These are phyloP conservation scores for Redunca redunca DNA, from an alignment of 2,113 vertebrate genomes.

Conservation along the genomic window DNA sequence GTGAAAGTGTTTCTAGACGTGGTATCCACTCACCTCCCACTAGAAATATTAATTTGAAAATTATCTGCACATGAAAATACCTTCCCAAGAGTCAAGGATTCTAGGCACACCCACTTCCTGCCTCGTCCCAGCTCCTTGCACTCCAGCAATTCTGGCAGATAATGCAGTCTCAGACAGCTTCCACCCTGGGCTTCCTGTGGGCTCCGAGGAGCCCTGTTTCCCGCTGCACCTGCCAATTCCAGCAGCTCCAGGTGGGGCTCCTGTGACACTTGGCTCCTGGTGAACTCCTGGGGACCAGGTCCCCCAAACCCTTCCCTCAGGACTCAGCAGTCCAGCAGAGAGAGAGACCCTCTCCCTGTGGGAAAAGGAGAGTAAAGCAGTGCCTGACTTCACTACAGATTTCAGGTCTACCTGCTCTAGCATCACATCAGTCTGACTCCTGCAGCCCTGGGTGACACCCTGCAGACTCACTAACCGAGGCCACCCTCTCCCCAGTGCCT, in stretches of 20 bases:
- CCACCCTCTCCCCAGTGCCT: not conserved
- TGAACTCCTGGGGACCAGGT: not conserved
- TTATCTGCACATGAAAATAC: not conserved
- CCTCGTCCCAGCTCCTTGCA: not conserved
- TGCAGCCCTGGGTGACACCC: not conserved
- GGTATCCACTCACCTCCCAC: not conserved
- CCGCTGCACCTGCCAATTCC: not conserved
- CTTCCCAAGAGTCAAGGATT: not conserved
- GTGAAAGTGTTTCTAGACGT: not conserved
- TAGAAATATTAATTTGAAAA: not conserved
- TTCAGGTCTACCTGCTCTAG: not conserved
- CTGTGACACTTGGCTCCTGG: not conserved
- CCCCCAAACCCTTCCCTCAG: not conserved
- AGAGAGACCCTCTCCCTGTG: not conserved
- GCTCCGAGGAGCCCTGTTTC: not conserved
- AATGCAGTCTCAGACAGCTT: not conserved
- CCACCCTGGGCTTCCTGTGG: not conserved
- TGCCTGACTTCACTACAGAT: not conserved
- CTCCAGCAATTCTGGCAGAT: not conserved
- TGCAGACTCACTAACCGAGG: not conserved
- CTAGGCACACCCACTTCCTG: not conserved
- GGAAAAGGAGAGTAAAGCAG: fast-evolving
- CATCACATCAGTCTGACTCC: not conserved
- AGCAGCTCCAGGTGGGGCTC: not conserved
- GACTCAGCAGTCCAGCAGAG: not conserved